phyloP scores from a whole-genome alignment of 2,113 vertebrate species.

The Rhombomys opimus region DNA sequence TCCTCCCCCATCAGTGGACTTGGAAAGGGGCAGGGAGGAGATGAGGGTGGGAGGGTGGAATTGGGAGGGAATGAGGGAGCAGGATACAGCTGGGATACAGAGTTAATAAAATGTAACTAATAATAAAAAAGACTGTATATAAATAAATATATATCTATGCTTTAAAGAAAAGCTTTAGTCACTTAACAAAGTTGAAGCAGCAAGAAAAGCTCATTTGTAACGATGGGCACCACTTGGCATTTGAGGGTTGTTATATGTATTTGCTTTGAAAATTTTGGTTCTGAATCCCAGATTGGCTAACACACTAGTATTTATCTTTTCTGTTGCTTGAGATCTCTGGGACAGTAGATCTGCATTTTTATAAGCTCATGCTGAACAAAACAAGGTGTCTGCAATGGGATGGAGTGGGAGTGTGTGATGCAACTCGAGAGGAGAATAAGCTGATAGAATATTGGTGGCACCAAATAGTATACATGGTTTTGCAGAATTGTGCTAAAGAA shows the following conservation, averaged over 20 bases:
- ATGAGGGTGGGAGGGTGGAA: no score
- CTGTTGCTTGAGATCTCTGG: slow-evolving; percentile 48
- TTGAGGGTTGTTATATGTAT: slow-evolving; percentile 45
- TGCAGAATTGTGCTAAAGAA: slow-evolving; percentile 47
- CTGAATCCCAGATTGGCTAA: slow-evolving; percentile 38
- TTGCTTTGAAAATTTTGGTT: slow-evolving; percentile 43
- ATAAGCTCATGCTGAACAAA: not conserved
- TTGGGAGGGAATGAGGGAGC: no score
- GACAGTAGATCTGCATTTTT: slow-evolving; percentile 31
- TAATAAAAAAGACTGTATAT: no score
- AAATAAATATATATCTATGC: no score
- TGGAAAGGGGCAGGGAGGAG: no score
- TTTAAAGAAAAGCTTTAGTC: not conserved
- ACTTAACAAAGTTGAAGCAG: not conserved
- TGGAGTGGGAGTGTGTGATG: not conserved
- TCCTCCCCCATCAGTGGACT: no score
- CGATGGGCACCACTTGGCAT: not conserved
- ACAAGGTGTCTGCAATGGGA: not conserved
- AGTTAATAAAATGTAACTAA: no score
- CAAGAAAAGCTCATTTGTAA: not conserved
- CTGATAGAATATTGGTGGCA: not conserved
- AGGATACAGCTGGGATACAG: no score
- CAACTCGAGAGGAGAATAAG: not conserved
- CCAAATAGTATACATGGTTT: not conserved
- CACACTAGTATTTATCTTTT: slow-evolving; percentile 1